These are phyloP conservation scores for Apamea epomidion DNA, from an alignment of 2,888 invertebrate species.

Conservation along the genomic window DNA sequence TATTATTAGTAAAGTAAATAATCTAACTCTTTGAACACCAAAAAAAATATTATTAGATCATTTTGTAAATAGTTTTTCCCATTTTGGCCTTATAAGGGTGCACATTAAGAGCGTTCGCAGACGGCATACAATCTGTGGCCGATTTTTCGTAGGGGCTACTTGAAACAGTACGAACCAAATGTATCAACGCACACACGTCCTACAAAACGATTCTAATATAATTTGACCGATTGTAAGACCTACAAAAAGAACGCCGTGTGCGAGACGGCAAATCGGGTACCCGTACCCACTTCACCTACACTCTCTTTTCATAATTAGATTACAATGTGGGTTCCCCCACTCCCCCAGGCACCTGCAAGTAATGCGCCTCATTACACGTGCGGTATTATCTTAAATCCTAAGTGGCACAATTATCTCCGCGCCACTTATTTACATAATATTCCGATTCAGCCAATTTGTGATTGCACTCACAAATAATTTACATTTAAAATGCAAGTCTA, in stretches of 20 bases:
- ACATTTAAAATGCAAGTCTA: conserved; percentile 67
- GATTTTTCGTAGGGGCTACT: neutral
- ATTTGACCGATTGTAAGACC: neutral
- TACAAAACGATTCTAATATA: neutral
- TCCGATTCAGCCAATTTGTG: conserved; percentile 67
- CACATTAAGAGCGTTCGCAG: neutral
- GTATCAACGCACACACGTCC: neutral
- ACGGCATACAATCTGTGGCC: neutral
- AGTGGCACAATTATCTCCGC: conserved; percentile 61
- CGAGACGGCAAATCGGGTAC: neutral
- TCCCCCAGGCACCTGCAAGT: conserved; percentile 44
- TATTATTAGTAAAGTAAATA: too few relatives aligned
- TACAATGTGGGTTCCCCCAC: conserved; percentile 12
- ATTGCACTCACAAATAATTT: conserved; percentile 71
- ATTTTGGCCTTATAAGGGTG: neutral
- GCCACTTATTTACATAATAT: conserved; percentile 67
- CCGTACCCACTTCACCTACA: neutral
- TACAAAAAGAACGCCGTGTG: neutral
- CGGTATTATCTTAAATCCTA: conserved; percentile 54
- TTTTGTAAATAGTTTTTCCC: neutral
- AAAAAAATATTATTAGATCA: neutral
- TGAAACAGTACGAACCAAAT: neutral
- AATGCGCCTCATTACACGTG: conserved; percentile 52
- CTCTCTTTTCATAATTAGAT: conserved; percentile 40
- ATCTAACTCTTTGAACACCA: too few relatives aligned